Percentiles rank a stretch among this genome's conserved stretches.
Evolutionary conservation across 2,797 vertebrate genomes (phyloP).

Genomic region (Microctenopoma steveboyesi): DNA sequence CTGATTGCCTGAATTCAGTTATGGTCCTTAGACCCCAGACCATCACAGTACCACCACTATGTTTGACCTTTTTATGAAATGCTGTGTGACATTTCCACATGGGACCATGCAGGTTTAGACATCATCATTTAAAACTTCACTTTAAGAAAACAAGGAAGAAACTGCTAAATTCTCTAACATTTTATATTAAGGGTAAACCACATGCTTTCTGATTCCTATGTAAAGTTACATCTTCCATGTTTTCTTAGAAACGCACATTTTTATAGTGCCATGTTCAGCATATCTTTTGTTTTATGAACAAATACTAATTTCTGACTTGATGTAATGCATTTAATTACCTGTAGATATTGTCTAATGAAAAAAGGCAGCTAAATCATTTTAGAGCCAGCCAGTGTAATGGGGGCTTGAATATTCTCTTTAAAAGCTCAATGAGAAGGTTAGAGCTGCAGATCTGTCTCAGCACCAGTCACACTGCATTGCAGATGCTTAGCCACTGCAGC

Average conservation of each 20-base stretch:
- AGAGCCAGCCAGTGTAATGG: constrained; percentile 1
- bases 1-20: no score
- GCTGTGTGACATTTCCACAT: no score
- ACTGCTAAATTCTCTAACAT: no score
- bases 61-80: no score
- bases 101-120: no score
- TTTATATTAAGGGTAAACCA: no score
- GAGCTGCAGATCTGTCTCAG: constrained; percentile 13
- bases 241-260: neutral
- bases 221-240: no score
- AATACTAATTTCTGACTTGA: constrained; percentile 15
- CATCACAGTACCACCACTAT: no score
- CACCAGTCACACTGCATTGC: constrained; percentile 38
- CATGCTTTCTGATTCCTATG: no score
- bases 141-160: neutral
- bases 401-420: neutral
- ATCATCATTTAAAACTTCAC: neutral
- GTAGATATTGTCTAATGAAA: constrained; percentile 29
- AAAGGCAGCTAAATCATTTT: neutral
- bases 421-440: constrained; percentile 12
- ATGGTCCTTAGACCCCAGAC: no score
- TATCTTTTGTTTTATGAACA: constrained; percentile 1
- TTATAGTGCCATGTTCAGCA: neutral
- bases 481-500: constrained; percentile 29
- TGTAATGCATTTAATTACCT: constrained; percentile 27